Evolutionary conservation across 2,797 vertebrate species (phyloP).

Genomic region (Lepus townsendii): DNA sequence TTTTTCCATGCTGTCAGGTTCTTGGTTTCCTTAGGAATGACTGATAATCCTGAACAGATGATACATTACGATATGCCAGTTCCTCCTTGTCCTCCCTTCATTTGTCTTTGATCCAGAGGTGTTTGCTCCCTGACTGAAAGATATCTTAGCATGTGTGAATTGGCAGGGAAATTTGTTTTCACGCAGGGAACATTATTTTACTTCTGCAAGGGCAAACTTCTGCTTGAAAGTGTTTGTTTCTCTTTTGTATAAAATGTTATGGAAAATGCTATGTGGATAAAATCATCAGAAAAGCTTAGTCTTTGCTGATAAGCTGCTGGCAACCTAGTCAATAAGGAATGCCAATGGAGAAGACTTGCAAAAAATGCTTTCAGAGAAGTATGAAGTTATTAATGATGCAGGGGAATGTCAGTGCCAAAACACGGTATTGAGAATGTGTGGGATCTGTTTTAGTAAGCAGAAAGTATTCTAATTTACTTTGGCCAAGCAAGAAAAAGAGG

Average conservation of each 20-base stretch:
- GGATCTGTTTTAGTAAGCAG: not conserved
- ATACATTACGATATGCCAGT: not conserved
- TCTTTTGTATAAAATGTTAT: not conserved
- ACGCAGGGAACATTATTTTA: not conserved
- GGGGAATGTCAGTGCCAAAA: not conserved
- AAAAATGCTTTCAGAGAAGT: not conserved
- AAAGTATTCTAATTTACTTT: not conserved
- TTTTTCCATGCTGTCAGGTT: not conserved
- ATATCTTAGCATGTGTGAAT: not conserved
- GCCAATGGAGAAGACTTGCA: not conserved
- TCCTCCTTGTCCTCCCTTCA: not conserved
- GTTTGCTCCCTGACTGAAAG: not conserved
- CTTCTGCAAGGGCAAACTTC: constrained; percentile 4
- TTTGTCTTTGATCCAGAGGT: not conserved
- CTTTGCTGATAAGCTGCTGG: not conserved
- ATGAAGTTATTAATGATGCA: not conserved
- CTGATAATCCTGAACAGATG: not conserved
- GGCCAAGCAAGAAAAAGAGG: not conserved
- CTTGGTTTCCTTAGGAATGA: not conserved
- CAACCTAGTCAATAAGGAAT: not conserved
- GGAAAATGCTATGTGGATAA: not conserved
- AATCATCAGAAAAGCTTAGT: not conserved
- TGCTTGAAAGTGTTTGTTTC: not conserved
- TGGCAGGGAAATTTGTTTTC: not conserved
- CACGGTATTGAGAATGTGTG: not conserved